Base-by-base conservation (phyloP, 1,140 invertebrate species). In the Zaprionus inermis region DNA sequence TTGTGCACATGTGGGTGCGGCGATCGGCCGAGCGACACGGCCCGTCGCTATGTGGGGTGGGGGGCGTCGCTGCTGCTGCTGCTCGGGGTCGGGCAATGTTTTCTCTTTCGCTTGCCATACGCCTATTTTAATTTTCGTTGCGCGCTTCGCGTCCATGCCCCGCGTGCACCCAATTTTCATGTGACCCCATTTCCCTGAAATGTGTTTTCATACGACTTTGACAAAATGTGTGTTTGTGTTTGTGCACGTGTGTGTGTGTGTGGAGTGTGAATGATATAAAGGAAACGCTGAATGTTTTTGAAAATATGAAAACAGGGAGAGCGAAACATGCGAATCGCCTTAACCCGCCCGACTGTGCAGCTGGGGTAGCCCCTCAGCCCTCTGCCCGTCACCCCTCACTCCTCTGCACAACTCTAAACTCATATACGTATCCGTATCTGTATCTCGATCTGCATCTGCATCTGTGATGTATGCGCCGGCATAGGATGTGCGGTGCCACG, bases 101-200 rank as follows among this genome's bases (percentile, higher is more conserved):
- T 63, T 59, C 73, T 72, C 68, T 82, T 78, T 83, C 78, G 78
- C 67, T 80, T 67, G 77, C 77, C 76, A 88, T 73, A 72, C 73
- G 77, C 84, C 78, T 78, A 89, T 88, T 86, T 86, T 88, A 83
- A 83, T 86, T 88, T 49, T 73, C 61, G 72, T 69, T 77, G 71
- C 69, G 59, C 20, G 57, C 22, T 24, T 44, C 41, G 22, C 49
- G 44, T 20, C n/a, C 44, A 7, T 46, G n/a, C 16, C 38, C n/a
- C 58, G 51, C 64, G 60, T 59, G 67, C 72, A 75, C 68, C 68
- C 73, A 71, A 70, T 71, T 76, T 89, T 80, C 79, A 77, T 88
- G 79, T 86, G 83, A 88, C 83, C 83, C 84, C 83, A 83, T 80
- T 88, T 89, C 73, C 72, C 60, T 79, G 70, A 88, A 88, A 88